These are phyloP conservation scores for Ailurus styani DNA, from an alignment of 2,113 vertebrate genomes.

Conservation along the genomic window DNA sequence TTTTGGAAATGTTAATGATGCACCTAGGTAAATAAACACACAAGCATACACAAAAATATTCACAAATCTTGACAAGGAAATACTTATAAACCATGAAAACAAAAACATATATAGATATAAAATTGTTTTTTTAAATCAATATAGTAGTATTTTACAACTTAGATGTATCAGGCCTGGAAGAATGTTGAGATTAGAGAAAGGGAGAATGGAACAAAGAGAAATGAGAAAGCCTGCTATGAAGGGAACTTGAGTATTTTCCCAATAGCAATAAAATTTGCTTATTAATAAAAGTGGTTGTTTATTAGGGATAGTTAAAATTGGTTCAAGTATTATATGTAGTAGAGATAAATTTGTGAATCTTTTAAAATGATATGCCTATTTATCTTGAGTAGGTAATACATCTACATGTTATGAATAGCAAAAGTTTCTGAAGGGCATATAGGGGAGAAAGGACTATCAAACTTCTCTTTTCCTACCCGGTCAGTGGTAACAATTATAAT, in stretches of 20 bases:
- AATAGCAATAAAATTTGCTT: neutral
- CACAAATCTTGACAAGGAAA: neutral
- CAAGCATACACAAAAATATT: neutral
- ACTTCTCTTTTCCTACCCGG: neutral
- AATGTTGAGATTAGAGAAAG: neutral
- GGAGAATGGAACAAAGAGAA: neutral
- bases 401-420: neutral
- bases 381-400: neutral
- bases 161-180: neutral
- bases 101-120: neutral
- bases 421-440: neutral
- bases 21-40: neutral
- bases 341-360: neutral
- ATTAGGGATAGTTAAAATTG: neutral
- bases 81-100: neutral
- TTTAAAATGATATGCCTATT: neutral
- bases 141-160: neutral
- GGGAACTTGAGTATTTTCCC: neutral
- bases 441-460: neutral
- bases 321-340: neutral
- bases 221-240: neutral
- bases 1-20: neutral
- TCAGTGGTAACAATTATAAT: neutral
- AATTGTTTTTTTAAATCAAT: neutral
- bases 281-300: neutral